Conservation (phyloP, 1,140 invertebrate species). For the Papilio machaon region DNA sequence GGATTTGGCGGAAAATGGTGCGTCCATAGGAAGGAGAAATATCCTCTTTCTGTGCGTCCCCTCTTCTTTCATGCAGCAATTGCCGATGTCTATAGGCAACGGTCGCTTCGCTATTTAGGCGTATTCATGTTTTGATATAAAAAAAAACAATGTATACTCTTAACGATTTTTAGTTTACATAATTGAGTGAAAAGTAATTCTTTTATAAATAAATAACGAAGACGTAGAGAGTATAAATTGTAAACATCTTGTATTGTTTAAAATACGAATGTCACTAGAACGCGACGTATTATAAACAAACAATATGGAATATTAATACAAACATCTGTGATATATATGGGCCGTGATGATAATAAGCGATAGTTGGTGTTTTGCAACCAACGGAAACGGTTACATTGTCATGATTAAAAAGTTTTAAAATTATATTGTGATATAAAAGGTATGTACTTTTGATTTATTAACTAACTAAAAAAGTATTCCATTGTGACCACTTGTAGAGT, state of each 20-base stretch:
- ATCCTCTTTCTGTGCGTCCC: no score
- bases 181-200: conserved; percentile 11
- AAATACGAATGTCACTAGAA: neutral
- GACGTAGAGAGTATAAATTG: neutral
- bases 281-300: conserved; percentile 22
- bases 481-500: no score
- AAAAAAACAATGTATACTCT: neutral
- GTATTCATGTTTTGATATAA: no score
- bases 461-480: no score
- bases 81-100: no score
- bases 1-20: no score
- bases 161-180: conserved; percentile 14
- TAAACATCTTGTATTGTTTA: conserved; percentile 23
- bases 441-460: neutral
- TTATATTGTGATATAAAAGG: conserved; percentile 2
- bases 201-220: conserved; percentile 3
- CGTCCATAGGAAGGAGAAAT: no score
- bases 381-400: neutral
- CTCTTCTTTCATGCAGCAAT: no score
- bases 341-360: neutral
- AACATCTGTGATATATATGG: conserved; percentile 22
- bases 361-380: neutral
- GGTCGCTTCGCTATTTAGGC: no score
- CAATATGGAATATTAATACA: conserved; percentile 3
- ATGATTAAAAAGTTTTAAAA: conserved; percentile 1